Percentiles rank a stretch among this genome's conserved stretches.
These are phyloP conservation scores for Amphibalanus amphitrite DNA, from an alignment of 1,140 invertebrate genomes.

Conservation along the genomic window DNA sequence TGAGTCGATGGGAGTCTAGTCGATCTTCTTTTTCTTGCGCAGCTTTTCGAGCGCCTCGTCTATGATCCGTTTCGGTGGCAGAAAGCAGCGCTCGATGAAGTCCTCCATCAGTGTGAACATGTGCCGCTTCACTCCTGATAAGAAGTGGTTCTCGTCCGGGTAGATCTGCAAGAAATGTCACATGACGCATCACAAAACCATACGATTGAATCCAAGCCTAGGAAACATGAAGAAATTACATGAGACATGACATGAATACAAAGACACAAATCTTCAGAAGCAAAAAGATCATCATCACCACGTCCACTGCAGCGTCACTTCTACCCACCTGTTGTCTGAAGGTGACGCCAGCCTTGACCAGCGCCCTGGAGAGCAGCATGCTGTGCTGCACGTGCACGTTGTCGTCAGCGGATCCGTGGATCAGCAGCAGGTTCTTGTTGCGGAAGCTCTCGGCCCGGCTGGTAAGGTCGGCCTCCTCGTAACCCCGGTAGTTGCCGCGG, in stretches of 20 bases:
- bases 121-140: background rate
- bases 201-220: too few relatives aligned
- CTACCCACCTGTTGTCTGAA: constrained; percentile 9
- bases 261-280: too few relatives aligned
- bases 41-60: background rate
- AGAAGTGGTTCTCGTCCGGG: background rate
- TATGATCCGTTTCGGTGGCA: background rate
- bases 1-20: background rate
- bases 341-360: constrained; percentile 15
- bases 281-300: too few relatives aligned
- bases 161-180: constrained; percentile 3
- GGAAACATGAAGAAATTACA: too few relatives aligned
- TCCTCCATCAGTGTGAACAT: constrained; percentile 2
- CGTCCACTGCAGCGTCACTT: too few relatives aligned
- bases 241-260: too few relatives aligned
- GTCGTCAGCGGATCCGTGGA: constrained; percentile 79
- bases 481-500: constrained; percentile 76
- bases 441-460: constrained; percentile 52
- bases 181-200: too few relatives aligned
- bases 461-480: constrained; percentile 70
- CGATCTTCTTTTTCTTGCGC: background rate
- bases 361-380: constrained; percentile 45
- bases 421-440: constrained; percentile 67
- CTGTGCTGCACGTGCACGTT: constrained; percentile 86
- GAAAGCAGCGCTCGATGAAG: constrained; percentile 3